Percentiles rank a stretch among this genome's conserved stretches.
Evolutionary conservation across 2,888 invertebrate genomes (phyloP).

Genomic region (Scaptomyza cyrtandrae): DNA sequence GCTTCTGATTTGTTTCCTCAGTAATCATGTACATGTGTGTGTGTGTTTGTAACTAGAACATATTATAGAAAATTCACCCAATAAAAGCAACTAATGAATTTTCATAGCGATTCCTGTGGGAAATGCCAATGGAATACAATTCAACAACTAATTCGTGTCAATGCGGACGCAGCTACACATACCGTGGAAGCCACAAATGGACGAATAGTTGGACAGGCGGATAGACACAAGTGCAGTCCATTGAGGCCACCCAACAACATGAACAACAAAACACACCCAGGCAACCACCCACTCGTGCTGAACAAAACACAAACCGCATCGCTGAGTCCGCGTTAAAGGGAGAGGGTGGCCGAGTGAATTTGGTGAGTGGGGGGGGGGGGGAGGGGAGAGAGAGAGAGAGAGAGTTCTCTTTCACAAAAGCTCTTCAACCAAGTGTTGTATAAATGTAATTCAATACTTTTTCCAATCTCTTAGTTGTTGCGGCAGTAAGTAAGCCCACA

Average conservation of each 20-base stretch:
- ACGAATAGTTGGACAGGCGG: conserved; percentile 14
- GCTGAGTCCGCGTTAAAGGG: conserved; percentile 20
- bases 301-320: conserved; percentile 74
- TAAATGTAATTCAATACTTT: conserved; percentile 80
- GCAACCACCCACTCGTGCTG: conserved; percentile 43
- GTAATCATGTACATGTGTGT: too few species aligned
- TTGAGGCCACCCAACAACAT: conserved; percentile 27
- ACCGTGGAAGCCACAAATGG: conserved; percentile 60
- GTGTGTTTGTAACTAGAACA: neutral
- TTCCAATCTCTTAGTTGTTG: conserved; percentile 63
- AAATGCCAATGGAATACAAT: conserved; percentile 54
- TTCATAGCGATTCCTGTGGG: conserved; percentile 73
- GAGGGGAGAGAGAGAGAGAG: too few species aligned
- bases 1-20: too few species aligned
- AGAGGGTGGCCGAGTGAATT: neutral
- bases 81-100: conserved; percentile 78
- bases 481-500: conserved; percentile 32
- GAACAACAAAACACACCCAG: conserved; percentile 12
- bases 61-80: conserved; percentile 47
- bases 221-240: conserved; percentile 30
- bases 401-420: conserved; percentile 49
- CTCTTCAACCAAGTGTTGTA: conserved; percentile 77
- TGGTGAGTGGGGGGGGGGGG: neutral
- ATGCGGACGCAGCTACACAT: conserved; percentile 42
- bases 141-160: conserved; percentile 24